Base-by-base conservation (phyloP, 2,113 vertebrate species). In the Dendrocopos noguchii region DNA sequence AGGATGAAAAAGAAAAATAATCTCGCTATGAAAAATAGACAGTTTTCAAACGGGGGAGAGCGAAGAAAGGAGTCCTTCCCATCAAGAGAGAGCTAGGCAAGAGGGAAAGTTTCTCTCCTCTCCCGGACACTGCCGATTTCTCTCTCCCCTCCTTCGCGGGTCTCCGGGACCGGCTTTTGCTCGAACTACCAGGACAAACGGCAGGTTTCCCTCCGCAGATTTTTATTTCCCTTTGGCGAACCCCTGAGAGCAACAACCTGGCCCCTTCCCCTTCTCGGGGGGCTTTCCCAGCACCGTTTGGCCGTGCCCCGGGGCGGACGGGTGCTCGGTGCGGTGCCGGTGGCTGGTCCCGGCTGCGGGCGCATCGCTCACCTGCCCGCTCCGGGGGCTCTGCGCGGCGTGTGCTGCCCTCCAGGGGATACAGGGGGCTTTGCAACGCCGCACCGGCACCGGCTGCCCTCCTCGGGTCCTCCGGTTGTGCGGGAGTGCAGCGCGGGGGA, bases 401-500 rank as follows among this genome's bases (percentile, higher is more conserved):
- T 86, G 82, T 94, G 93, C 70, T 95, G 95, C 95, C 97, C 85
- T 36, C 97, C 75, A 80, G 78, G 12, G 97, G 94, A 52, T 33
- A 55, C 0, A 1, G 42, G 0, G 47, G 68, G 91, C 9, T 2
- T 29, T 90, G 91, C 95, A 91, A 10, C 42, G 50, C 29, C 13
- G n/a, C 46, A 27, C 18, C 33, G 82, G 53, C 53, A 9, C 52
- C 13, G 55, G 29, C n/a, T 44, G 73, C 36, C 31, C 44, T 14
- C 15, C 18, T 15, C 17, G 19, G 39, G 28, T 5, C 21, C n/a
- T 22, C 22, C 11, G 73, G 66, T 15, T 16, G 53, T n/a, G 75
- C 46, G 24, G 66, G 39, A 25, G 55, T 2, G 4, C 7, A 7
- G 56, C 1, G 29, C 12, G 8, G 20, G 13, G 25, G 16, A 13